phyloP scores from a whole-genome alignment of 2,888 invertebrate species.

The Cephus rjabovi region DNA sequence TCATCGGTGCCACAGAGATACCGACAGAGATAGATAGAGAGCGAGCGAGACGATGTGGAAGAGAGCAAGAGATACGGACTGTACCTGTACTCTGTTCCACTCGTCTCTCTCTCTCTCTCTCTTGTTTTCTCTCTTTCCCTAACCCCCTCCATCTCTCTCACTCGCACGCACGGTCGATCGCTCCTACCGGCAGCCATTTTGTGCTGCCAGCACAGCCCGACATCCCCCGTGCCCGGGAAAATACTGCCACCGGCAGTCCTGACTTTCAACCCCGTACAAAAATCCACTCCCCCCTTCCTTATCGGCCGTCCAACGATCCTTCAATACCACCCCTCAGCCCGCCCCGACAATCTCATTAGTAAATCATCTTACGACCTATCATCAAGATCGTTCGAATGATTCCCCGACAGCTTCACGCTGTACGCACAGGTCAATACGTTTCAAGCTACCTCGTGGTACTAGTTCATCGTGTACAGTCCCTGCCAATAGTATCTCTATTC shows the following conservation, averaged over 20 bases:
- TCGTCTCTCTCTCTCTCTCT: constrained; percentile 4
- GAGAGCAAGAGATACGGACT: background rate
- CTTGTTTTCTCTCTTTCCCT: background rate
- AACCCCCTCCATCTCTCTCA: constrained; percentile 26
- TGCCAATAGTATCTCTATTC: background rate
- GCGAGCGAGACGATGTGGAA: background rate
- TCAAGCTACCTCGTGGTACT: constrained; percentile 29
- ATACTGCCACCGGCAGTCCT: constrained; percentile 42
- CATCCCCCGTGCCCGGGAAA: constrained; percentile 53
- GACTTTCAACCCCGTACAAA: constrained; percentile 5
- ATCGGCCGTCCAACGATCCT: background rate
- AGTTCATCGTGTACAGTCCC: constrained; percentile 28
- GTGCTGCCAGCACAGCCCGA: constrained; percentile 47
- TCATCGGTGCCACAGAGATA: constrained; percentile 7
- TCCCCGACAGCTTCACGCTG: background rate
- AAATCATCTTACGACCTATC: background rate
- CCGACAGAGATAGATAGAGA: constrained; percentile 5
- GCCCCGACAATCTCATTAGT: background rate
- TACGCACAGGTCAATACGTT: constrained; percentile 31
- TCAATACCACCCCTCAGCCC: background rate
- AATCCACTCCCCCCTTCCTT: background rate
- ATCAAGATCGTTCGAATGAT: background rate
- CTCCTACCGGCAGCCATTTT: constrained; percentile 60
- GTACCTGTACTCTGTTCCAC: background rate
- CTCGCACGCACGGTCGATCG: constrained; percentile 57